Conservation (phyloP, 1,140 invertebrate genomes). For the Bombus balteatus region DNA sequence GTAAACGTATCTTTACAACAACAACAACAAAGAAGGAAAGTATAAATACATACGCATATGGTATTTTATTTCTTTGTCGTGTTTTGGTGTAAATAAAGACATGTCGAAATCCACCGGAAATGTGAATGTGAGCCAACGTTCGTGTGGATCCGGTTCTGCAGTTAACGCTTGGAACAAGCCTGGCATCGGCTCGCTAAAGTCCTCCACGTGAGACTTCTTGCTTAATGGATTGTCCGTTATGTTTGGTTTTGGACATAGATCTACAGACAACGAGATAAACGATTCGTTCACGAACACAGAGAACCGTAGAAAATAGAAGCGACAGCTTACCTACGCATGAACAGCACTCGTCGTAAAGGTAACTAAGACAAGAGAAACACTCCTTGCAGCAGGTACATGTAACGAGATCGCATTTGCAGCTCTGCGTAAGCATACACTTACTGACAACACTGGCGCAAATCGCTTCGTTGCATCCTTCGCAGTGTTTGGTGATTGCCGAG, state of each 20-base stretch:
- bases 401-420: conserved; percentile 95
- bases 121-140: conserved; percentile 91
- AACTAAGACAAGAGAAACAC: conserved; percentile 94
- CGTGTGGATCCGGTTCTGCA: conserved; percentile 88
- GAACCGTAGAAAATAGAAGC: conserved; percentile 49
- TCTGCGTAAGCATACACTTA: conserved; percentile 97
- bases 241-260: conserved; percentile 94
- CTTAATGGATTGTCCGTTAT: conserved; percentile 87
- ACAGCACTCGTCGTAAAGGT: conserved; percentile 96
- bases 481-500: conserved; percentile 52
- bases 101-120: conserved; percentile 89
- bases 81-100: conserved; percentile 81
- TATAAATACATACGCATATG: conserved; percentile 85
- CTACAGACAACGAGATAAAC: conserved; percentile 77
- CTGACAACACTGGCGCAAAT: conserved; percentile 96
- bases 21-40: background rate
- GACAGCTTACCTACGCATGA: conserved; percentile 94
- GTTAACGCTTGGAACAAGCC: conserved; percentile 92
- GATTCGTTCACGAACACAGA: too few species aligned
- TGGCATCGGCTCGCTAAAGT: conserved; percentile 91
- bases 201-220: conserved; percentile 93
- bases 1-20: too few species aligned
- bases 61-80: conserved; percentile 88
- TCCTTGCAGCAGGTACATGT: conserved; percentile 96
- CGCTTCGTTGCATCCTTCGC: conserved; percentile 90